These are phyloP conservation scores for Parnassius apollo DNA, from an alignment of 2,888 invertebrate genomes.

Conservation along the genomic window DNA sequence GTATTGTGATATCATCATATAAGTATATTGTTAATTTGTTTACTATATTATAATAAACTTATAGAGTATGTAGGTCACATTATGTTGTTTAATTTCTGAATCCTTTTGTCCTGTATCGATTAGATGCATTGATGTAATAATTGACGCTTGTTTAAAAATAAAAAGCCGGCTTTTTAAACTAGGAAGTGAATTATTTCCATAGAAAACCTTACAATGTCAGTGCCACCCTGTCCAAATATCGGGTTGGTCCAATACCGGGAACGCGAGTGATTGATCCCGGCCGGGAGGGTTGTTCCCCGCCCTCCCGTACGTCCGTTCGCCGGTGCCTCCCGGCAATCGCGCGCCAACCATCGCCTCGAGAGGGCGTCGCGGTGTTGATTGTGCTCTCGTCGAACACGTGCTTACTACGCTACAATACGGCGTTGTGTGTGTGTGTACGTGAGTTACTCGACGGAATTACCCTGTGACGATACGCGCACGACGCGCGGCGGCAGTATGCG, in stretches of 20 bases:
- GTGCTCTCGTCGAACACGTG: constrained; percentile 56
- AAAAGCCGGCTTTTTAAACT: constrained; percentile 2
- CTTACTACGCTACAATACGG: constrained; percentile 44
- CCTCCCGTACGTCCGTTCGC: constrained; percentile 44
- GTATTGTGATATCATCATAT: constrained; percentile 75
- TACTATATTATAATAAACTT: constrained; percentile 61
- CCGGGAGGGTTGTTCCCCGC: constrained; percentile 69
- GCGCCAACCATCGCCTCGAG: constrained; percentile 75
- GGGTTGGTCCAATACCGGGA: constrained; percentile 45
- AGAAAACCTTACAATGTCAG: constrained; percentile 39
- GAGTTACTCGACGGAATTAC: constrained; percentile 50
- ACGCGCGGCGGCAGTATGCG: constrained; percentile 54
- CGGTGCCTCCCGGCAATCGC: constrained; percentile 63
- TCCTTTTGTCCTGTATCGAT: constrained; percentile 1
- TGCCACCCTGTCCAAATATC: constrained; percentile 50
- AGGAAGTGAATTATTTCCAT: constrained; percentile 18
- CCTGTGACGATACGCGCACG: constrained; percentile 58
- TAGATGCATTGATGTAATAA: background rate
- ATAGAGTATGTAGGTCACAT: constrained; percentile 43
- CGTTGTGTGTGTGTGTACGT: constrained; percentile 46
- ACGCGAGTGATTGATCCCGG: constrained; percentile 58
- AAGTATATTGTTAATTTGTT: constrained; percentile 57
- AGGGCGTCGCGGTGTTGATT: constrained; percentile 61
- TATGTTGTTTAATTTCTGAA: constrained; percentile 54
- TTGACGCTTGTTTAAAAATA: background rate